Conservation (phyloP, 2,113 vertebrate genomes). For the Gymnogyps californianus region DNA sequence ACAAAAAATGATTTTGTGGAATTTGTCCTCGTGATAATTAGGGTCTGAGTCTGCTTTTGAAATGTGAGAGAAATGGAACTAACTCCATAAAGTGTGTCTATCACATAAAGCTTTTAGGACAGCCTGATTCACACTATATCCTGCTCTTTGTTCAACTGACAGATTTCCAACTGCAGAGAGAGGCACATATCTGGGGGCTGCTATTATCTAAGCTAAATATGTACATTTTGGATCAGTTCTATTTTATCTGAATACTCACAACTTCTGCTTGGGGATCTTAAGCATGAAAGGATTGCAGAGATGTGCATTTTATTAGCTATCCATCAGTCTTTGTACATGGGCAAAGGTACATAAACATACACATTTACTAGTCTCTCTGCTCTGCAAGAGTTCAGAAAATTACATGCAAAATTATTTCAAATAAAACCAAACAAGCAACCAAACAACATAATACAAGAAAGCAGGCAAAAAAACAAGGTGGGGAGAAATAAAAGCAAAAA, state of each 20-base stretch:
- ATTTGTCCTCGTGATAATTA: constrained; percentile 24
- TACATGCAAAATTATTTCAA: constrained; percentile 27
- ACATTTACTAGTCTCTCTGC: not conserved
- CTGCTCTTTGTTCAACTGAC: constrained; percentile 58
- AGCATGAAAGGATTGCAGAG: constrained; percentile 13
- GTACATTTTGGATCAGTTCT: constrained; percentile 44
- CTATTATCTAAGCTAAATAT: constrained; percentile 50
- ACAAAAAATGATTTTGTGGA: constrained; percentile 16
- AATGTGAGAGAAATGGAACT: constrained; percentile 26
- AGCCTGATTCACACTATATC: constrained; percentile 26
- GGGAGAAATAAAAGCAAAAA: not conserved
- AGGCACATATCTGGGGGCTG: constrained; percentile 7
- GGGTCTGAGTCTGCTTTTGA: constrained; percentile 29
- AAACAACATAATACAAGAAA: not conserved
- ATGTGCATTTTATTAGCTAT: constrained; percentile 22
- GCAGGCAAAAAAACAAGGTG: not conserved
- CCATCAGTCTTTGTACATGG: not conserved
- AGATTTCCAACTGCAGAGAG: constrained; percentile 35
- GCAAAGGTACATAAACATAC: constrained; percentile 21
- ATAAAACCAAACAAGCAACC: constrained; percentile 13
- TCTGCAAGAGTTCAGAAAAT: not conserved
- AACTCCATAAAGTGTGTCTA: constrained; percentile 30
- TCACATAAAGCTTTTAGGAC: constrained; percentile 48
- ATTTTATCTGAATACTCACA: constrained; percentile 37
- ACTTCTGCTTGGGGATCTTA: constrained; percentile 23